phyloP scores from a whole-genome alignment of 2,113 vertebrate species.

The Anarrhichthys ocellatus region DNA sequence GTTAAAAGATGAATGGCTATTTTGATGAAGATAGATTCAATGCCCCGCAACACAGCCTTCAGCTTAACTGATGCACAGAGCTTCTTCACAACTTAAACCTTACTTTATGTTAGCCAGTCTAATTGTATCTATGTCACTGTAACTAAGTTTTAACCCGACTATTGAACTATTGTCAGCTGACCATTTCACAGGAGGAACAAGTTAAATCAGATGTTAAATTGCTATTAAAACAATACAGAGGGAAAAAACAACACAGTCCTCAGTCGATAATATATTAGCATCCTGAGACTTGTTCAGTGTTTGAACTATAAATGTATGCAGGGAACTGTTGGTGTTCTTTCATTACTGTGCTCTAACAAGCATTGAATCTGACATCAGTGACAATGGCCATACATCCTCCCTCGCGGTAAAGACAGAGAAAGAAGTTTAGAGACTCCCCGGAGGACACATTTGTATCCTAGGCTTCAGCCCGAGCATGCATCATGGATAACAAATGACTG shows the following conservation, averaged over 20 bases:
- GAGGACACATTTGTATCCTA: slow-evolving; percentile 50
- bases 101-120: not conserved
- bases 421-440: slow-evolving; percentile 47
- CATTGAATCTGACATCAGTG: slow-evolving; percentile 61
- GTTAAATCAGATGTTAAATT: not conserved
- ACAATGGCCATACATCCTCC: slow-evolving; percentile 65
- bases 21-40: slow-evolving; percentile 46
- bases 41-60: slow-evolving; percentile 12
- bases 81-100: not conserved
- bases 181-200: not conserved
- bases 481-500: slow-evolving; percentile 48
- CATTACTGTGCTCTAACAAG: slow-evolving; percentile 66
- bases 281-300: slow-evolving; percentile 20
- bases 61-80: slow-evolving; percentile 33
- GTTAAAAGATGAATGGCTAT: slow-evolving; percentile 47
- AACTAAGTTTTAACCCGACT: not conserved
- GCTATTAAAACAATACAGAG: not conserved
- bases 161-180: not conserved
- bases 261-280: not conserved
- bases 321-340: slow-evolving; percentile 49
- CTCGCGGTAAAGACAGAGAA: slow-evolving; percentile 44
- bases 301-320: slow-evolving; percentile 43
- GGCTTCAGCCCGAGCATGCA: slow-evolving; percentile 50
- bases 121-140: not conserved
- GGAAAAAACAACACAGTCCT: slow-evolving; percentile 4